Conservation (phyloP, 2,888 invertebrate species). For the Ypsolopha scabrella region DNA sequence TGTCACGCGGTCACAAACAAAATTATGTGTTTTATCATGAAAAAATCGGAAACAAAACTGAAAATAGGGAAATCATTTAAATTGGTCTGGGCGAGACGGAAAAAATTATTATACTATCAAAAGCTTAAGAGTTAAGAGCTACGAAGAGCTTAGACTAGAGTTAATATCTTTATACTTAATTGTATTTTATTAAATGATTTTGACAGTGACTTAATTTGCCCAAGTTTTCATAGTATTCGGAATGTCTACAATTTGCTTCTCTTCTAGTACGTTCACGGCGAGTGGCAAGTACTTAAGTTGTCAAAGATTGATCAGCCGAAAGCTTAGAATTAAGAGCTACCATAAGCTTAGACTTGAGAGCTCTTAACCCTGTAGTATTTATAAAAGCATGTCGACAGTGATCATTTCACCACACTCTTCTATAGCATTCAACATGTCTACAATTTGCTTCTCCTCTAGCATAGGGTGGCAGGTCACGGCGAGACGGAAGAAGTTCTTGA, state of each 20-base stretch:
- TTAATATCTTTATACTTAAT: neutral
- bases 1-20: neutral
- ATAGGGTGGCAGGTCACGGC: slow-evolving; percentile 80
- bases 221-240: neutral
- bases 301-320: no score
- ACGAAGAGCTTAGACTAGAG: no score
- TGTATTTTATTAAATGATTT: neutral
- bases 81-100: no score
- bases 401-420: slow-evolving; percentile 69
- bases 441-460: slow-evolving; percentile 67
- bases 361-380: no score
- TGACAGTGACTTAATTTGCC: neutral
- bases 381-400: slow-evolving; percentile 11
- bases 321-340: no score
- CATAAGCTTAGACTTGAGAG: no score
- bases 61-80: no score
- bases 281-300: no score
- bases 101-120: no score
- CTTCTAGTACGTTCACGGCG: no score
- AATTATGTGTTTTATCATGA: neutral
- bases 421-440: slow-evolving; percentile 74
- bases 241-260: neutral
- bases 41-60: no score
- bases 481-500: slow-evolving; percentile 83
- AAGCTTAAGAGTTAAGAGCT: no score